These are phyloP conservation scores for Parauchenoglanis ngamensis DNA, from an alignment of 2,797 vertebrate genomes.

Conservation along the genomic window DNA sequence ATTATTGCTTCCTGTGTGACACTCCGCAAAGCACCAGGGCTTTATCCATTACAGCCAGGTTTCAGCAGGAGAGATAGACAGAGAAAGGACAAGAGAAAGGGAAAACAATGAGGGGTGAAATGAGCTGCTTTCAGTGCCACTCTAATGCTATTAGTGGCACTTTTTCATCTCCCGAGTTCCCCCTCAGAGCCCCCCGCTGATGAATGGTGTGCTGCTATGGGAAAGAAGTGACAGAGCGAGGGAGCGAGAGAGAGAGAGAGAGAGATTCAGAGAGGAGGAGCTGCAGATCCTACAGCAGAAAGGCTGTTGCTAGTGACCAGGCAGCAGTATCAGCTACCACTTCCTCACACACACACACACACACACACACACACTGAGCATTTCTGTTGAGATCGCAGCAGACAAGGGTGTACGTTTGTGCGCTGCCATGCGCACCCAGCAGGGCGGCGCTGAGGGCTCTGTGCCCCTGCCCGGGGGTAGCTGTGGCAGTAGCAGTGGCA, in stretches of 20 bases:
- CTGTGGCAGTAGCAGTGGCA: constrained; percentile 83
- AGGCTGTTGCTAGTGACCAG: constrained; percentile 31
- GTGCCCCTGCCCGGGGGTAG: constrained; percentile 83
- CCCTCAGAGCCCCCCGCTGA: constrained; percentile 81
- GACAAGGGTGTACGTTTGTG: not conserved
- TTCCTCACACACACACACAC: constrained; percentile 9
- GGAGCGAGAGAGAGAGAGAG: constrained; percentile 34
- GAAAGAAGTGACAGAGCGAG: constrained; percentile 29
- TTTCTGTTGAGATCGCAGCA: constrained; percentile 2
- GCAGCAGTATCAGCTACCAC: constrained; percentile 8
- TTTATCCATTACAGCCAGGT: constrained; percentile 48
- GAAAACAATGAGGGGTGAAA: not conserved
- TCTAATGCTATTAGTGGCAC: constrained; percentile 40
- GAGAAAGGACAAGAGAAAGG: constrained; percentile 54
- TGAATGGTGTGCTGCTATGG: constrained; percentile 57
- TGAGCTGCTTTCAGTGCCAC: constrained; percentile 52
- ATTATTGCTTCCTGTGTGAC: constrained; percentile 34
- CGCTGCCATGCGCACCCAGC: constrained; percentile 83
- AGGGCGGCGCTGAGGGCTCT: constrained; percentile 80
- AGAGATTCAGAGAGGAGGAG: constrained; percentile 43
- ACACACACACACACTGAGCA: not conserved
- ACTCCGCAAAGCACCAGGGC: constrained; percentile 28
- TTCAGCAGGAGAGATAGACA: constrained; percentile 36
- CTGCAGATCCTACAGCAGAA: constrained; percentile 46
- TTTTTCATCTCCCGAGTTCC: constrained; percentile 61